These are phyloP conservation scores for Neuroscelio doddi DNA, from an alignment of 2,888 invertebrate genomes.

Conservation along the genomic window DNA sequence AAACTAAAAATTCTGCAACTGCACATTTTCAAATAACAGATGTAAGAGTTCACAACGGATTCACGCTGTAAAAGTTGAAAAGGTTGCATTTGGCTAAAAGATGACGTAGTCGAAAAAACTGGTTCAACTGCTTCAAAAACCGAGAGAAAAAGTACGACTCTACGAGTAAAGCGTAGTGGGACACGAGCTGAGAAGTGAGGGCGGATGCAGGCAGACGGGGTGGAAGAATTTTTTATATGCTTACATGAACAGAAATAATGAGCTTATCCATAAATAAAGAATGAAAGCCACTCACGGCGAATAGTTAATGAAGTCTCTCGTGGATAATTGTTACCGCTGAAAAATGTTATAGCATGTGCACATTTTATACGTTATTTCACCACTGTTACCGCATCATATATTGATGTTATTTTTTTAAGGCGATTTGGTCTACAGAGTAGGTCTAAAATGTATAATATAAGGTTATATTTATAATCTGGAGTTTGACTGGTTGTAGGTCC, in stretches of 20 bases:
- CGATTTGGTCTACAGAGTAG: too few species aligned
- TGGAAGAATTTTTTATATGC: conserved; percentile 69
- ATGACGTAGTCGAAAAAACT: conserved; percentile 18
- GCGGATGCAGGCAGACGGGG: conserved; percentile 33
- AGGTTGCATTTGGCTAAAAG: conserved; percentile 6
- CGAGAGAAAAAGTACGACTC: conserved; percentile 16
- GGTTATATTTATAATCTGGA: too few species aligned
- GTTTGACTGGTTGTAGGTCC: too few species aligned
- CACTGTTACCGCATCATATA: too few species aligned
- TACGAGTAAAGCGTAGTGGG: conserved; percentile 24
- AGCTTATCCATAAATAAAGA: conserved; percentile 71
- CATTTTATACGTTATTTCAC: neutral
- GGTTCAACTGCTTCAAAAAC: conserved; percentile 10
- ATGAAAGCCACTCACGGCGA: conserved; percentile 65
- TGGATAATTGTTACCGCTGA: conserved; percentile 67
- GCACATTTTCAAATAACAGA: too few species aligned
- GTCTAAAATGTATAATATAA: too few species aligned
- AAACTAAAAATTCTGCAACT: too few species aligned
- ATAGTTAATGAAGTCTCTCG: conserved; percentile 70
- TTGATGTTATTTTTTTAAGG: too few species aligned
- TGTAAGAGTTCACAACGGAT: too few species aligned
- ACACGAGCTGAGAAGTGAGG: conserved; percentile 30
- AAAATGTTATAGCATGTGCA: conserved; percentile 57
- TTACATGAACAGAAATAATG: conserved; percentile 71
- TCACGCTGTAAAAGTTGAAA: conserved; percentile 3